These are phyloP conservation scores for Timema cristinae DNA, from an alignment of 2,888 invertebrate genomes.

Conservation along the genomic window DNA sequence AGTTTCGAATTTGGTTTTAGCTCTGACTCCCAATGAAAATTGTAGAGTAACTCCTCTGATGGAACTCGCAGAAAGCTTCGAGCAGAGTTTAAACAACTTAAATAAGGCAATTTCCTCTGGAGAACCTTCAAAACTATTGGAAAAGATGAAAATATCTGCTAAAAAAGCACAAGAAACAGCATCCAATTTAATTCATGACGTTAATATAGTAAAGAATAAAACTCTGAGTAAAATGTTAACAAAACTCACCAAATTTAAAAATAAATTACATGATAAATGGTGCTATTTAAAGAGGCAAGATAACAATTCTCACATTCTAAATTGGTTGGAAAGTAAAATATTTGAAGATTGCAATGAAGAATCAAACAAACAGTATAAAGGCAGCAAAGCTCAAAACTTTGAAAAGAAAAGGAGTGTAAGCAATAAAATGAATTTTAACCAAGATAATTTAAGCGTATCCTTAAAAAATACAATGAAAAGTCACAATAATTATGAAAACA, in stretches of 20 bases:
- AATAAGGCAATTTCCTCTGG: background rate
- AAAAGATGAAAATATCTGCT: conserved; percentile 13
- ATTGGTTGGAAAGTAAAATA: conserved; percentile 7
- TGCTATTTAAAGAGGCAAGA: background rate
- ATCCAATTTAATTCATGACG: background rate
- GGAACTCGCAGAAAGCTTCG: background rate
- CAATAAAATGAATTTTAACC: too few species aligned
- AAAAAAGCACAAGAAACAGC: conserved; percentile 5
- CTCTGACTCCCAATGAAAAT: background rate
- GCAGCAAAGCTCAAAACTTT: background rate
- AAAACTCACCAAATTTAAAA: background rate
- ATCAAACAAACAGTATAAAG: background rate
- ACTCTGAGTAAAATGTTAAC: background rate
- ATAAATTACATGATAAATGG: conserved; percentile 10
- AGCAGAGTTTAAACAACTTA: conserved; percentile 6
- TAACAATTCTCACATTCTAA: background rate
- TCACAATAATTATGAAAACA: background rate
- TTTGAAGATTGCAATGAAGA: conserved; percentile 1
- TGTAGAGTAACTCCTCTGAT: background rate
- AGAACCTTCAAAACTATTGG: conserved; percentile 2
- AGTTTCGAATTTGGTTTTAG: background rate
- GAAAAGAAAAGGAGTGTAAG: background rate
- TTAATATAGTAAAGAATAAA: background rate
- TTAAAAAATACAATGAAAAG: background rate
- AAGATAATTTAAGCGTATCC: background rate